Evolutionary conservation across 2,113 vertebrate genomes (phyloP), one percentile per base, ranked within the genome.

Genomic region (Eudyptes chrysolophus): DNA sequence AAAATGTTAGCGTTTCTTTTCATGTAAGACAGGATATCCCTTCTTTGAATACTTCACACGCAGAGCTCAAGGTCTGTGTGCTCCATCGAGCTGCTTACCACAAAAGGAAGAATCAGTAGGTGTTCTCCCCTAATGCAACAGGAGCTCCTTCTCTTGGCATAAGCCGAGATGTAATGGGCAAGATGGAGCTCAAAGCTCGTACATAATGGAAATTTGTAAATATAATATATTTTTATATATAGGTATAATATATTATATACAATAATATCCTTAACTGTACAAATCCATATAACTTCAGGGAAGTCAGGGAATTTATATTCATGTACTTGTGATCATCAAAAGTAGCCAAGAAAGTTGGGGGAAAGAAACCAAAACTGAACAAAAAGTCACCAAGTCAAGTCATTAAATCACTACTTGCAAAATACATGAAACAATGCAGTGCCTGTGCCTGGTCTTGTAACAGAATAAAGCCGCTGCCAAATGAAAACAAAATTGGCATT

Each of bases 401-500:
- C 49, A 55, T 52, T 84, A 83, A 90, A 78, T 88, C 36, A 87
- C 36, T 58, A 44, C 60, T 92, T 84, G 61, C 16, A 91, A 76
- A 86, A 81, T 79, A 29, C 20, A 29, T 49, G 38, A 74, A 84
- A 81, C 86, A 81, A 84, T 96, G 30, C 58, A 36, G 36, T 69
- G 68, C 57, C 48, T 83, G n/a, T 76, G 96, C 84, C 77, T 91
- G 18, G 8, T 82, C 78, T 94, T 93, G 40, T 89, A 95, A 93
- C 48, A 61, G 82, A 83, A 92, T 65, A 92, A 92, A 91, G 19
- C 65, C 72, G 60, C 74, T 97, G 95, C 92, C 94, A 98, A 86
- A 84, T 79, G 36, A 97, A 97, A 97, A 97, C 89, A 96, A 97
- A 92, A 94, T 92, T 97, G 93, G 87, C 94, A 95, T 97, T 97